These are phyloP conservation scores for Emydura subglobosa DNA, from an alignment of 2,113 vertebrate species.

Conservation along the genomic window DNA sequence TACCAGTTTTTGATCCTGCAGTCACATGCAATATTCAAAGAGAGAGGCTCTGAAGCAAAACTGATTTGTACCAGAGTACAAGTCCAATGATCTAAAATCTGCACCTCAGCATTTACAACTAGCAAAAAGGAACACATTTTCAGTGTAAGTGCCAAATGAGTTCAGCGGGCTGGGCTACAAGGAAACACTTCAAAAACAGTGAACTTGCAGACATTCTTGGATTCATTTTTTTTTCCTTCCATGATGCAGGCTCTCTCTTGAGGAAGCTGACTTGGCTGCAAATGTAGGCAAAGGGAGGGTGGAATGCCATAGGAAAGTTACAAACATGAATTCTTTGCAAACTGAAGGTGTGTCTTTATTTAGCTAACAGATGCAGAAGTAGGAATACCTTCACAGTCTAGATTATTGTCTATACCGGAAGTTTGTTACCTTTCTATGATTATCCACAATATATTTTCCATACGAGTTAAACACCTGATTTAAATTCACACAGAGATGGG, in stretches of 20 bases:
- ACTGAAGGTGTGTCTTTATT: background rate
- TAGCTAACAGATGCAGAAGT: background rate
- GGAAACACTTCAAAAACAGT: background rate
- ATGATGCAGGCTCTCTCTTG: background rate
- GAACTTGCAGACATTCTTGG: background rate
- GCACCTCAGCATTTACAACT: background rate
- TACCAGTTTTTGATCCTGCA: background rate
- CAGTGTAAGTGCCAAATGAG: background rate
- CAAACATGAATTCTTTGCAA: background rate
- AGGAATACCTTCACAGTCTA: background rate
- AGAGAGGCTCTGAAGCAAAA: background rate
- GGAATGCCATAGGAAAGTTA: rapidly evolving
- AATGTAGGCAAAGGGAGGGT: background rate
- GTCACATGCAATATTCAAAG: rapidly evolving
- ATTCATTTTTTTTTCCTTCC: background rate
- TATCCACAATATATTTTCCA: background rate
- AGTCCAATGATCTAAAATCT: background rate
- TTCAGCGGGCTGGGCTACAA: background rate
- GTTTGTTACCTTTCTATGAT: background rate
- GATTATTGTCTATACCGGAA: background rate
- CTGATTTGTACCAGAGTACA: background rate
- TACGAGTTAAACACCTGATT: conserved; percentile 2
- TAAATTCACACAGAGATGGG: background rate
- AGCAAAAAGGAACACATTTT: background rate
- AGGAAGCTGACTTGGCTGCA: background rate